phyloP scores from a whole-genome alignment of 64 coral and sea anemone genomes.

The Montipora foliosa region DNA sequence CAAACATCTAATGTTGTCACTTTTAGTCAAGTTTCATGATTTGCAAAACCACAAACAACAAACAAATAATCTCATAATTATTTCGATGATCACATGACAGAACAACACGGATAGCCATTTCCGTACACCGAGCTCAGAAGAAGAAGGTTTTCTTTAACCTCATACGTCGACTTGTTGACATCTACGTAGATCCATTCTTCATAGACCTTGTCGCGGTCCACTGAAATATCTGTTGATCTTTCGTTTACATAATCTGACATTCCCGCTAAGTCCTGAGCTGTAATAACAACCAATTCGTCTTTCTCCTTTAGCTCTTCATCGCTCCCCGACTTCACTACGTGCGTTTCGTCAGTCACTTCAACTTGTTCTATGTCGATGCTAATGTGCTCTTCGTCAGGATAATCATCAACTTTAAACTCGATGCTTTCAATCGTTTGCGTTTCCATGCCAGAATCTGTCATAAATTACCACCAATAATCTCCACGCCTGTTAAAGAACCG shows the following conservation, averaged over 20 bases:
- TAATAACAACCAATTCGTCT: constrained; percentile 58
- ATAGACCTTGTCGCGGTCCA: constrained; percentile 21
- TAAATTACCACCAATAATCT: background rate
- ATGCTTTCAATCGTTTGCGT: constrained; percentile 44
- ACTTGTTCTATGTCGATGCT: constrained; percentile 12
- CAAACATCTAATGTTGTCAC: background rate
- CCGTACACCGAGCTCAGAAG: constrained; percentile 70
- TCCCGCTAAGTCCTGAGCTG: constrained; percentile 29
- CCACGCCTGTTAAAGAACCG: background rate
- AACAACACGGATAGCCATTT: constrained; percentile 43
- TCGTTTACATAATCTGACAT: background rate
- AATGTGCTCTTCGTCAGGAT: constrained; percentile 5
- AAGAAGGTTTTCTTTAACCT: constrained; percentile 62
- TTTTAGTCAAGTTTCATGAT: background rate
- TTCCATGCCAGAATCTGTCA: constrained; percentile 20
- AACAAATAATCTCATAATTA: background rate
- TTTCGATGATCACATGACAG: constrained; percentile 3
- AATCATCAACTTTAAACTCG: constrained; percentile 36
- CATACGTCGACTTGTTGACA: constrained; percentile 36
- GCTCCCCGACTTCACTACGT: background rate
- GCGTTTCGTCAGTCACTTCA: constrained; percentile 20
- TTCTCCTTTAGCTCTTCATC: background rate
- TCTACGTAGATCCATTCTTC: constrained; percentile 79
- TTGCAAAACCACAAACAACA: background rate
- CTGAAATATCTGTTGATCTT: constrained; percentile 21